Percentiles rank a stretch among this genome's conserved stretches.
Evolutionary conservation across 2,113 vertebrate genomes (phyloP).

Genomic region (Sylvilagus bachmani): DNA sequence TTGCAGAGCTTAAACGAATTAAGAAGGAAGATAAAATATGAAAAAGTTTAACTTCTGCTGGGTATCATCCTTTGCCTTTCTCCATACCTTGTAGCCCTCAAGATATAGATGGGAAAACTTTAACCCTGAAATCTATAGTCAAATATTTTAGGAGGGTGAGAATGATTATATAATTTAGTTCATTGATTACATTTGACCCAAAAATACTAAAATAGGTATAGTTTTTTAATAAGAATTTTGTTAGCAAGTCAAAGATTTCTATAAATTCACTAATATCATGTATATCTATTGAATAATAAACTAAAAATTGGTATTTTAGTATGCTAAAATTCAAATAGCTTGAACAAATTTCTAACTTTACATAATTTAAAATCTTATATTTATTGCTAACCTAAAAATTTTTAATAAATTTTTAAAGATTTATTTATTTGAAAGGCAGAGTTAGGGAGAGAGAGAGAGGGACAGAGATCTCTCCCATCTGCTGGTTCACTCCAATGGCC

Average conservation of each 20-base stretch:
- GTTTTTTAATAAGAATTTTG: slow-evolving; percentile 33
- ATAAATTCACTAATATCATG: neutral
- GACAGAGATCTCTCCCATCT: too few relatives aligned
- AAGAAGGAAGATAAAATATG: slow-evolving; percentile 25
- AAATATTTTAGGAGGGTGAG: slow-evolving; percentile 7
- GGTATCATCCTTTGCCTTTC: slow-evolving; percentile 23
- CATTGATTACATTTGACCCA: neutral
- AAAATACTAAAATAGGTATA: neutral
- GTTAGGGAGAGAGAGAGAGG: too few relatives aligned
- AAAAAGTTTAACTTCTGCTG: slow-evolving; percentile 1
- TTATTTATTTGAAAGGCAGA: too few relatives aligned
- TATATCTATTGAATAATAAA: slow-evolving; percentile 6
- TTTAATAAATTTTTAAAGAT: too few relatives aligned
- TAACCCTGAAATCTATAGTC: neutral
- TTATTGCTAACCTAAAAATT: neutral
- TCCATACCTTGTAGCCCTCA: neutral
- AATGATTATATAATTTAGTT: neutral
- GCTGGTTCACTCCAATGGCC: too few relatives aligned
- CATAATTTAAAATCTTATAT: slow-evolving; percentile 1
- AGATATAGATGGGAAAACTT: neutral
- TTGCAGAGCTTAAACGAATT: slow-evolving; percentile 79
- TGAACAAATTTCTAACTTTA: neutral
- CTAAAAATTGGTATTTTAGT: neutral
- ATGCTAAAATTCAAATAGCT: neutral
- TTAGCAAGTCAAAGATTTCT: neutral